phyloP scores from a whole-genome alignment of 1,140 invertebrate genomes.

The Druon quercuslanigerum region DNA sequence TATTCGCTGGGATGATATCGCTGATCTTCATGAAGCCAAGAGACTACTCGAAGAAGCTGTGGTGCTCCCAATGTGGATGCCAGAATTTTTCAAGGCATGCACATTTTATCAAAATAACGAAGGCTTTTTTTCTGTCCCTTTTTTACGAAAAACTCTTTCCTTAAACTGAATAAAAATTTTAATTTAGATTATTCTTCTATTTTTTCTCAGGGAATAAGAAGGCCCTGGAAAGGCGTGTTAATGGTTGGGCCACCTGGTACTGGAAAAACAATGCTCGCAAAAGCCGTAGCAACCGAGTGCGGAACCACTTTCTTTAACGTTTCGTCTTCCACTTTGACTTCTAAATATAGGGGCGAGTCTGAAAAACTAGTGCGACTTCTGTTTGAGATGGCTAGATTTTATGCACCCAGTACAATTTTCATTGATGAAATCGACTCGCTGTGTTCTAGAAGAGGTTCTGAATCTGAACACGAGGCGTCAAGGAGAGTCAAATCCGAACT shows the following conservation, averaged over 20 bases:
- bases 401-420: conserved; percentile 99
- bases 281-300: conserved; percentile 99
- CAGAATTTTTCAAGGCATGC: conserved; percentile 95
- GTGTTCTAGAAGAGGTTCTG: conserved; percentile 95
- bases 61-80: conserved; percentile 98
- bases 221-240: conserved; percentile 95
- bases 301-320: conserved; percentile 99
- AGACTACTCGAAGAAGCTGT: conserved; percentile 97
- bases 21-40: conserved; percentile 96
- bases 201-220: conserved; percentile 85
- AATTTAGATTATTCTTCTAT: background rate
- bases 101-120: conserved; percentile 33
- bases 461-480: conserved; percentile 98
- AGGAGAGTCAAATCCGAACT: conserved; percentile 98
- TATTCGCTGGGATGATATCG: conserved; percentile 98
- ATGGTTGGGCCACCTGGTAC: conserved; percentile 99
- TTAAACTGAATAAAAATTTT: too few relatives aligned
- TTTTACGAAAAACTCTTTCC: too few relatives aligned
- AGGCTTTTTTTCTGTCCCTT: background rate
- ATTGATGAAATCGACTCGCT: conserved; percentile 99
- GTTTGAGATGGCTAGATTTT: conserved; percentile 99
- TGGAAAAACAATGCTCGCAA: conserved; percentile 99
- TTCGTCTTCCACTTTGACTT: conserved; percentile 96
- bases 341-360: conserved; percentile 98
- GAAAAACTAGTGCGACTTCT: conserved; percentile 98